phyloP scores from a whole-genome alignment of 2,113 vertebrate genomes.

The Tetrao urogallus region DNA sequence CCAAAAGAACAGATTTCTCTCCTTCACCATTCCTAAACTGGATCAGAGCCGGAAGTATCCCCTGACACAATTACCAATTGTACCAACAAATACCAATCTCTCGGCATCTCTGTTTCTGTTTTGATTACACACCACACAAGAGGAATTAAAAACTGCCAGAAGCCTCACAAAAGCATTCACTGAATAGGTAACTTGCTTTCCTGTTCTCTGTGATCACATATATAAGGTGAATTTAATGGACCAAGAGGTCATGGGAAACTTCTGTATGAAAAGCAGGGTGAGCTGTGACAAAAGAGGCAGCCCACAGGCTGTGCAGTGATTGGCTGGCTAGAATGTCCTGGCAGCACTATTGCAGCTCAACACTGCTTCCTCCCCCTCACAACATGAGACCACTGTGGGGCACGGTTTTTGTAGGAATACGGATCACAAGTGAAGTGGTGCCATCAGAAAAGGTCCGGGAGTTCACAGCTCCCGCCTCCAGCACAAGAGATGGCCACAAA shows the following conservation, averaged over 20 bases:
- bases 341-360: not conserved
- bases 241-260: not conserved
- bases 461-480: not conserved
- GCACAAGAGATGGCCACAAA: not conserved
- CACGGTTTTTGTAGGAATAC: not conserved
- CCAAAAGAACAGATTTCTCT: slow-evolving; percentile 67
- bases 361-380: not conserved
- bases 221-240: not conserved
- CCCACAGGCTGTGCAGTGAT: too few species aligned
- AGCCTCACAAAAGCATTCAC: not conserved
- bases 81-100: slow-evolving; percentile 11
- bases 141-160: slow-evolving; percentile 27
- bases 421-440: not conserved
- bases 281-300: not conserved
- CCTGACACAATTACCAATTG: slow-evolving; percentile 8
- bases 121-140: slow-evolving; percentile 11
- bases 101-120: slow-evolving; percentile 58
- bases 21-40: slow-evolving; percentile 45
- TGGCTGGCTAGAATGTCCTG: not conserved
- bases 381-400: not conserved
- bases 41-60: slow-evolving; percentile 58
- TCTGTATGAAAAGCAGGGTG: not conserved
- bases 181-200: accelerated
- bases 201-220: accelerated
- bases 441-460: not conserved